phyloP scores from a whole-genome alignment of 2,797 vertebrate species.

The Anas flavirostris region DNA sequence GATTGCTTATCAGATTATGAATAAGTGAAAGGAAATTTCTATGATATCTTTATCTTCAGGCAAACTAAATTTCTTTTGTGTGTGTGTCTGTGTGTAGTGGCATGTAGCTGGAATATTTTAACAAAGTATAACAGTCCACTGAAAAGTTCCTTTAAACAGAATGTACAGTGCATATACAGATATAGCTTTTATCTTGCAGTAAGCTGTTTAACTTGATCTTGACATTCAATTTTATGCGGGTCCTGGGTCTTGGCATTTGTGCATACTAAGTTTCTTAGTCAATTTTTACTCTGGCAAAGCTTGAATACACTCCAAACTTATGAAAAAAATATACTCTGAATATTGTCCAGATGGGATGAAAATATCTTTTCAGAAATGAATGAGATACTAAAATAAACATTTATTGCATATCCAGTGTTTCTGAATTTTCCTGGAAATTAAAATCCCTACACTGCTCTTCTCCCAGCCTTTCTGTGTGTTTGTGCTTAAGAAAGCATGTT shows the following conservation, averaged over 20 bases:
- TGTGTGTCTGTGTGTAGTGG: not conserved
- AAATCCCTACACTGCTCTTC: not conserved
- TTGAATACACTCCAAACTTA: not conserved
- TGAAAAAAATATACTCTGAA: not conserved
- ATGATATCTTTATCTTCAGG: not conserved
- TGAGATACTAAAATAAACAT: not conserved
- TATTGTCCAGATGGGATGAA: not conserved
- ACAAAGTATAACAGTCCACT: not conserved
- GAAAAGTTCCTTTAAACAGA: not conserved
- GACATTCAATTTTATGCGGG: not conserved
- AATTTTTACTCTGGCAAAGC: not conserved
- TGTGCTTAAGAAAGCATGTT: not conserved
- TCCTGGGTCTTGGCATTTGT: not conserved
- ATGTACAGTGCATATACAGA: not conserved
- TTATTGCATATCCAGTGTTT: not conserved
- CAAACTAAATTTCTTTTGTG: not conserved
- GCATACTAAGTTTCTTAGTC: not conserved
- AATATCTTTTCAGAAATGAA: not conserved
- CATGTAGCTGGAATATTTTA: not conserved
- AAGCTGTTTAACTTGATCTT: not conserved
- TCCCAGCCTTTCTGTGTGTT: not conserved
- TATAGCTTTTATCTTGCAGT: not conserved
- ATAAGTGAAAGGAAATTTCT: not conserved
- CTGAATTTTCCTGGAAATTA: not conserved
- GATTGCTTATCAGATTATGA: not conserved